A percentile compares a stretch with the other conserved stretches of the same genome.
Conservation (phyloP, 2,888 invertebrate genomes). For the Ornithoptera priamus region DNA sequence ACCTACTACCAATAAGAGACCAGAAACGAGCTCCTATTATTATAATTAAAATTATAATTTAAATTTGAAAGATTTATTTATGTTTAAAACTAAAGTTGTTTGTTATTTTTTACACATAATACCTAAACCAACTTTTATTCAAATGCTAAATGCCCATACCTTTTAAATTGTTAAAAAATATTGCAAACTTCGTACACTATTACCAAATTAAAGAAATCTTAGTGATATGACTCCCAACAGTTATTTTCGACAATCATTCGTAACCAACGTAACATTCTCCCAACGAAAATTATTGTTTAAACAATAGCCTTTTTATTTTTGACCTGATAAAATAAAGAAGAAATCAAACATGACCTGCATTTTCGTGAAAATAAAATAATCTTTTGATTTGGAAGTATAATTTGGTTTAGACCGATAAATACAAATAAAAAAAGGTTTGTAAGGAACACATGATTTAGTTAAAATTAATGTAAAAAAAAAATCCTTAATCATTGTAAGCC, state of each 20-base stretch:
- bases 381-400: conserved; percentile 6
- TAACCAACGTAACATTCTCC: too few relatives aligned
- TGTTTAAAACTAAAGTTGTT: not conserved
- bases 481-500: conserved; percentile 53
- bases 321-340: not conserved
- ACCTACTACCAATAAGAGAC: too few relatives aligned
- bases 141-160: conserved; percentile 36
- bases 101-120: not conserved
- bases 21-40: too few relatives aligned
- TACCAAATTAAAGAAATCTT: conserved; percentile 20
- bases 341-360: not conserved
- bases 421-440: conserved; percentile 31
- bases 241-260: conserved; percentile 1
- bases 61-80: not conserved
- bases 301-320: not conserved
- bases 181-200: conserved; percentile 25
- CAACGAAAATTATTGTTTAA: not conserved
- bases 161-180: conserved; percentile 30
- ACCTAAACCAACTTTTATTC: not conserved
- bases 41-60: not conserved
- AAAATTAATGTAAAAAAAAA: conserved; percentile 31
- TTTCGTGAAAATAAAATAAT: not conserved
- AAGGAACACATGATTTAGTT: conserved; percentile 36
- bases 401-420: conserved; percentile 10
- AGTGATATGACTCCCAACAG: conserved; percentile 28